phyloP scores from a whole-genome alignment of 2,797 vertebrate species.

The Macropus fuliginosus region DNA sequence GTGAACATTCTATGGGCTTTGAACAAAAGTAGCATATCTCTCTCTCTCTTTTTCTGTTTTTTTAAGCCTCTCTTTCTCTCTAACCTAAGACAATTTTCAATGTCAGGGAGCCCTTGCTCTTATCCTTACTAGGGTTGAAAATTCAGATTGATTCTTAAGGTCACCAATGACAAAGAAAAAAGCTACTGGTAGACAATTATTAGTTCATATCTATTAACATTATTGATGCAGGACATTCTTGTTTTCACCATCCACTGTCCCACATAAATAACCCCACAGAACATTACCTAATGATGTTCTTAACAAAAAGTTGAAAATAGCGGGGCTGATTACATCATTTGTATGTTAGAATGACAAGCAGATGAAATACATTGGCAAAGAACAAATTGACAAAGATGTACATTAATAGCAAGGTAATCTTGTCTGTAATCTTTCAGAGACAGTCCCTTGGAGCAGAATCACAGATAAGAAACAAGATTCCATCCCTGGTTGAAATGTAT shows the following conservation, averaged over 20 bases:
- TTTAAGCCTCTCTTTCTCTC: background rate
- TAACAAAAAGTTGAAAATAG: background rate
- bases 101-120: constrained; percentile 18
- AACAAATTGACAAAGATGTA: background rate
- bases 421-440: constrained; percentile 59
- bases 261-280: background rate
- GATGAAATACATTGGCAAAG: constrained; percentile 37
- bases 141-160: constrained; percentile 43
- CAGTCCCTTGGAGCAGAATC: constrained; percentile 41
- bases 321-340: background rate
- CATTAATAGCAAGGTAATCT: constrained; percentile 28
- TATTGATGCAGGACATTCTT: background rate
- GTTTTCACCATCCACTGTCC: background rate
- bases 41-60: background rate
- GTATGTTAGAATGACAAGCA: constrained; percentile 54
- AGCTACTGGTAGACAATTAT: background rate
- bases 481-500: constrained; percentile 59
- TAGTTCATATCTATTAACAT: background rate
- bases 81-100: constrained; percentile 26
- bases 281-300: background rate
- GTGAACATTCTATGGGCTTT: constrained; percentile 17
- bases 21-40: constrained; percentile 11
- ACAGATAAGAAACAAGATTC: constrained; percentile 61
- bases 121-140: constrained; percentile 30
- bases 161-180: background rate